phyloP scores from a whole-genome alignment of 1,140 invertebrate species.

The Drosophila sproati region DNA sequence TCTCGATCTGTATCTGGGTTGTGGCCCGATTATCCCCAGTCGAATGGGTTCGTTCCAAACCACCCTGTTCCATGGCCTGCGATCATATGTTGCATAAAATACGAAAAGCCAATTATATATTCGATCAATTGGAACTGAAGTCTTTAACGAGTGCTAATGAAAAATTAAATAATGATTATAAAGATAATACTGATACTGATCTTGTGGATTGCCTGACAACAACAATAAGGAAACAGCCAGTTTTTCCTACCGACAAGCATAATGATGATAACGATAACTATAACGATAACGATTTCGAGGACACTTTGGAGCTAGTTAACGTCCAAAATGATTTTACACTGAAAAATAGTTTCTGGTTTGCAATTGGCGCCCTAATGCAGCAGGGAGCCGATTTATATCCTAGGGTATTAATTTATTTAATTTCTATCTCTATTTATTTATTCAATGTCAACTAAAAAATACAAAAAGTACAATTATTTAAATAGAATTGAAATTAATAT shows the following conservation, averaged over 20 bases:
- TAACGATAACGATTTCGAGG: constrained; percentile 51
- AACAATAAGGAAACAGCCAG: too few relatives aligned
- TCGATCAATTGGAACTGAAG: constrained; percentile 52
- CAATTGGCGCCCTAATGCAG: constrained; percentile 97
- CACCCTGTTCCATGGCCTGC: constrained; percentile 67
- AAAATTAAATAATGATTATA: not conserved
- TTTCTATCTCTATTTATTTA: not conserved
- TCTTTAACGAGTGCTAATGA: not conserved
- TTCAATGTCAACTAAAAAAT: too few relatives aligned
- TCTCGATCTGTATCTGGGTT: constrained; percentile 97
- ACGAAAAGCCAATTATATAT: constrained; percentile 31
- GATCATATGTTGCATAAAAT: constrained; percentile 67
- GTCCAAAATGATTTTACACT: constrained; percentile 90
- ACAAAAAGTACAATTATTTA: too few relatives aligned
- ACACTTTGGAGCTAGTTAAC: constrained; percentile 84
- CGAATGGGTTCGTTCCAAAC: constrained; percentile 91
- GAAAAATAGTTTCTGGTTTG: constrained; percentile 95
- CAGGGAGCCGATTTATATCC: constrained; percentile 96
- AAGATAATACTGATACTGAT: constrained; percentile 10
- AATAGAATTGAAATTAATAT: too few relatives aligned
- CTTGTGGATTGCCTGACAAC: not conserved
- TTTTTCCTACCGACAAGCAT: not conserved
- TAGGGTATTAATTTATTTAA: constrained; percentile 85
- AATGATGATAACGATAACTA: constrained; percentile 15
- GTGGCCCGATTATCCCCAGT: constrained; percentile 97